Evolutionary conservation across 1,140 invertebrate genomes (phyloP).

Genomic region (Akabosia matsudoensis): DNA sequence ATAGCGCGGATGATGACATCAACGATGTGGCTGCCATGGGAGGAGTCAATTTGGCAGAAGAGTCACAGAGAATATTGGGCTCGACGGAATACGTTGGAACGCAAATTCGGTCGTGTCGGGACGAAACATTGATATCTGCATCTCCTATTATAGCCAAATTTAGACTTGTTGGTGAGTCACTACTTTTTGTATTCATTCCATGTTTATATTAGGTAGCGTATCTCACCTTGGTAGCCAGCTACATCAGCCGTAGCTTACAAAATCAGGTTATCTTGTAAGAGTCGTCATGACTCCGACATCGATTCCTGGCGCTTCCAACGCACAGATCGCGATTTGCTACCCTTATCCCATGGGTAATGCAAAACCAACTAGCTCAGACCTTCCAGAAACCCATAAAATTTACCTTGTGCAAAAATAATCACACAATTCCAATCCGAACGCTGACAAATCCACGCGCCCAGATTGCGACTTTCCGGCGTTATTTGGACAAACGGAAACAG

Average conservation of each 20-base stretch:
- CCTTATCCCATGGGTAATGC: background rate
- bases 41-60: conserved; percentile 95
- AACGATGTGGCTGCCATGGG: conserved; percentile 99
- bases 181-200: conserved; percentile 21
- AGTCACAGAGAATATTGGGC: conserved; percentile 90
- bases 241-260: too few species aligned
- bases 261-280: too few species aligned
- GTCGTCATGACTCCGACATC: conserved; percentile 1
- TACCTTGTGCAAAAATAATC: too few species aligned
- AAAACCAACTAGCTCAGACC: too few species aligned
- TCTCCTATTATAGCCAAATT: conserved; percentile 73
- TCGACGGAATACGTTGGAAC: conserved; percentile 93
- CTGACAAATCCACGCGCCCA: too few species aligned
- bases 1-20: conserved; percentile 89
- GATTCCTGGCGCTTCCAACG: background rate
- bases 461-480: too few species aligned
- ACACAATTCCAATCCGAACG: too few species aligned
- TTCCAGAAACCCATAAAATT: too few species aligned
- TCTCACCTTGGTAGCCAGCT: too few species aligned
- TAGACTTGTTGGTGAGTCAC: conserved; percentile 64
- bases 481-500: too few species aligned
- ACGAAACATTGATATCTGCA: conserved; percentile 83
- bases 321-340: conserved; percentile 15
- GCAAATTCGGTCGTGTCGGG: conserved; percentile 92
- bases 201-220: too few species aligned